phyloP scores from a whole-genome alignment of 2,113 vertebrate species.

The Odocoileus hemionus region DNA sequence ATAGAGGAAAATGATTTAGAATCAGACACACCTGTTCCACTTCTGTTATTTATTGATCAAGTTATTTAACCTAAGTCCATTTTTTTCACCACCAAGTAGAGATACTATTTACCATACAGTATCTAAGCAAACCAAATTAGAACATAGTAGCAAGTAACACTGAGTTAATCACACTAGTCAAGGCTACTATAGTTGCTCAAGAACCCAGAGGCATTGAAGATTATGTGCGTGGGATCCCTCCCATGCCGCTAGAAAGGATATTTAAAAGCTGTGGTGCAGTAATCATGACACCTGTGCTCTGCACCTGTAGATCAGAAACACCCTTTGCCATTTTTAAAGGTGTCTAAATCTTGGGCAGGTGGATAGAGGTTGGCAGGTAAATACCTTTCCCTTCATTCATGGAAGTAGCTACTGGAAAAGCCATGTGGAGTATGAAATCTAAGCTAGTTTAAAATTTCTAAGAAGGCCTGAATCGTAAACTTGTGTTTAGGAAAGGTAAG shows the following conservation, averaged over 20 bases:
- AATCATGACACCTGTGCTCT: background rate
- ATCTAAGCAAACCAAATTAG: slow-evolving; percentile 47
- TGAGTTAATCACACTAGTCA: slow-evolving; percentile 33
- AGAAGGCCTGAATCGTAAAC: slow-evolving; percentile 17
- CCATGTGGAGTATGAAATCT: background rate
- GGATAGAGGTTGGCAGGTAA: background rate
- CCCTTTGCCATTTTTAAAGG: background rate
- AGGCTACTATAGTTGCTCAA: background rate
- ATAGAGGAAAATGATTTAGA: background rate
- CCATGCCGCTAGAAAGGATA: background rate
- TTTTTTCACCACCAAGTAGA: background rate
- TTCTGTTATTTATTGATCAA: slow-evolving; percentile 5
- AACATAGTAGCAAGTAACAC: slow-evolving; percentile 25
- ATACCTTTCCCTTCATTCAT: background rate
- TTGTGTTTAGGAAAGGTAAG: background rate
- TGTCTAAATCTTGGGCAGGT: background rate
- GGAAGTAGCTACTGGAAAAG: background rate
- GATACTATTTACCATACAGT: background rate
- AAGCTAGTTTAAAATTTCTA: background rate
- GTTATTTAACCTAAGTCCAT: background rate
- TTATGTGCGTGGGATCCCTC: background rate
- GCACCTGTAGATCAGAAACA: background rate
- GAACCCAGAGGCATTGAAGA: background rate
- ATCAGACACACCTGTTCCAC: background rate
- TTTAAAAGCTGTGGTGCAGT: background rate